Base-by-base conservation (phyloP, 2,888 invertebrate species). In the Synanthedon myopaeformis region DNA sequence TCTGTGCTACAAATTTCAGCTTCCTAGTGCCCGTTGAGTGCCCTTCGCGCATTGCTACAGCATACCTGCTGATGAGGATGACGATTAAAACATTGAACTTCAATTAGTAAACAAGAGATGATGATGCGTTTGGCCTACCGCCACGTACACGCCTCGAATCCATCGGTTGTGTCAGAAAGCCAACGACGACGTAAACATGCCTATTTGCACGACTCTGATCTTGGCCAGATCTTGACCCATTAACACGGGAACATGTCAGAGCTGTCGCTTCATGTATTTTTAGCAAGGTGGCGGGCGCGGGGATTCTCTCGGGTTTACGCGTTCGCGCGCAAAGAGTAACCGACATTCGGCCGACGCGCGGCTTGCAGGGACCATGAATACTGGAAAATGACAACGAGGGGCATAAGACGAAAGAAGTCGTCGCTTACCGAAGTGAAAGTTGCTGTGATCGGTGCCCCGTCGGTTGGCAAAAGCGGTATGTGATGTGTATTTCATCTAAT, bases 381-480 rank as follows among this genome's bases (percentile, higher is more conserved):
- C 67, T 70, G 60, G 63, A 77, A 66, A 65, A 92, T 92, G 92
- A 91, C 94, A 67, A 92, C 94, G 63, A 91, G 94, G 68, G 94
- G 94, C 51, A 95, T 96, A 63, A 89, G 96, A 64, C 91, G 96
- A 67, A 96, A 96, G 89, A 96, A 96, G 83, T 95, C 96, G 50
- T 93, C 95, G 64, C 89, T 96, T 59, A 92, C 94, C 57, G 96
- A 96, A 88, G 94, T 96, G 62, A 96, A 96, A 89, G 93, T 97
- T 66, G 96, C 94, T 49, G 94, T 97, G 64, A 89, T 96, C 62
- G 97, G 97, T 55, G 95, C 95, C 55, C 94, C 96, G 13, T 93
- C 94, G 59, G 96, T 97, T 61, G 96, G 96, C 58, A 97, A 97
- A 89, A 96, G 95, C 82, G 97, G 97, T 96, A 90, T 86, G 91